Conservation (phyloP, 2,888 invertebrate genomes). For the Sinohyriopsis cumingii region DNA sequence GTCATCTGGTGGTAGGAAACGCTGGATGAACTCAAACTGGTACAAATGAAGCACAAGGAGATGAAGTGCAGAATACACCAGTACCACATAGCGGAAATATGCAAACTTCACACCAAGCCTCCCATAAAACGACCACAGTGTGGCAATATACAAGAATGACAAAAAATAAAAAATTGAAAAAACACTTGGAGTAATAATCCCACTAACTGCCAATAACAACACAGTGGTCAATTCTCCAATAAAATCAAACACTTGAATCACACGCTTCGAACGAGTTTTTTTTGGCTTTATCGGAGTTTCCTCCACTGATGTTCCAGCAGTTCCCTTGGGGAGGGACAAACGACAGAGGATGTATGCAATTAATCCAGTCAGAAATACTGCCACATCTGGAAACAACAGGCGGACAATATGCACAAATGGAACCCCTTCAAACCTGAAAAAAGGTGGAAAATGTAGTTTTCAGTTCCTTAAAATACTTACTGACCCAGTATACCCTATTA, state of each 20-base stretch:
- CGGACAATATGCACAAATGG: slow-evolving; percentile 55
- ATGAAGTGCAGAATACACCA: slow-evolving; percentile 83
- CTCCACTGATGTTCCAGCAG: neutral
- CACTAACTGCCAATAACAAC: slow-evolving; percentile 70
- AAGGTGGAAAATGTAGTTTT: neutral
- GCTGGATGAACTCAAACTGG: slow-evolving; percentile 88
- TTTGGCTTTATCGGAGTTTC: slow-evolving; percentile 6
- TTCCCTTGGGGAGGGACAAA: slow-evolving; percentile 35
- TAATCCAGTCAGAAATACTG: slow-evolving; percentile 56
- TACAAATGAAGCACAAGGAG: slow-evolving; percentile 83
- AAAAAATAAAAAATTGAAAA: slow-evolving; percentile 90
- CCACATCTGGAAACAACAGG: slow-evolving; percentile 65
- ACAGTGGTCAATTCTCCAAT: slow-evolving; percentile 57
- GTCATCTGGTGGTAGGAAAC: slow-evolving; percentile 77
- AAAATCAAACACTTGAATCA: slow-evolving; percentile 36
- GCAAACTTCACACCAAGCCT: slow-evolving; percentile 86
- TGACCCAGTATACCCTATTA: too few species aligned
- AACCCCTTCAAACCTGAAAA: slow-evolving; percentile 55
- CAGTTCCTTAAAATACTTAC: neutral
- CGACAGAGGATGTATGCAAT: slow-evolving; percentile 55
- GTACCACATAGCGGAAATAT: slow-evolving; percentile 63
- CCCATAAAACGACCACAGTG: slow-evolving; percentile 81
- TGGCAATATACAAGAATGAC: slow-evolving; percentile 86
- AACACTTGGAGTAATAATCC: slow-evolving; percentile 86
- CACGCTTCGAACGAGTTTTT: slow-evolving; percentile 22